phyloP scores from a whole-genome alignment of 2,113 vertebrate species.

The Elephas maximus region DNA sequence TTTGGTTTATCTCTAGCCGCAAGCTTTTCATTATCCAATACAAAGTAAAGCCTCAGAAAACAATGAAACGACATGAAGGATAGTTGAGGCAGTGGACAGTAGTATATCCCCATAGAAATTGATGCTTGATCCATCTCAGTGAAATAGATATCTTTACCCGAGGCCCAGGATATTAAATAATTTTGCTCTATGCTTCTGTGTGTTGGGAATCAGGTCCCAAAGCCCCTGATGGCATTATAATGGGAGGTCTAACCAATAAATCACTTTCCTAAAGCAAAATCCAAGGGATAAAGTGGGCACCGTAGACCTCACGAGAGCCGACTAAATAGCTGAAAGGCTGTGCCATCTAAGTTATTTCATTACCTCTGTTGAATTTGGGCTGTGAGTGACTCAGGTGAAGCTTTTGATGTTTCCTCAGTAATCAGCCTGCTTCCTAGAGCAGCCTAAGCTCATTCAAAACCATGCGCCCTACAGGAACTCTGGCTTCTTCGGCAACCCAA shows the following conservation, averaged over 20 bases:
- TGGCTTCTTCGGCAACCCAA: neutral
- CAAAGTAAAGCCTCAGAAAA: slow-evolving; percentile 53
- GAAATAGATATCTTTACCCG: slow-evolving; percentile 66
- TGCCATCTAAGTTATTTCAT: neutral
- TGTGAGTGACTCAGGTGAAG: neutral
- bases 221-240: neutral
- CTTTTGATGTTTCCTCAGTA: neutral
- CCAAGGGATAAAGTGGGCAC: neutral
- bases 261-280: slow-evolving; percentile 68
- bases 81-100: neutral
- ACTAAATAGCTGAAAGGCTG: slow-evolving; percentile 30
- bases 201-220: neutral
- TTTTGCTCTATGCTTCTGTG: slow-evolving; percentile 56
- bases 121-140: slow-evolving; percentile 6
- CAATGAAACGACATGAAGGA: slow-evolving; percentile 38
- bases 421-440: neutral
- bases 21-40: slow-evolving; percentile 40
- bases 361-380: slow-evolving; percentile 29
- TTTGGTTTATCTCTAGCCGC: slow-evolving; percentile 7
- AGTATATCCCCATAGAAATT: neutral
- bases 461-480: neutral
- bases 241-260: slow-evolving; percentile 55
- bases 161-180: slow-evolving; percentile 61
- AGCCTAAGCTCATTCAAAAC: neutral
- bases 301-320: slow-evolving; percentile 21